Percentiles rank a stretch among this genome's conserved stretches.
Evolutionary conservation across 2,888 invertebrate species (phyloP).

Genomic region (Pilophorus perplexus): DNA sequence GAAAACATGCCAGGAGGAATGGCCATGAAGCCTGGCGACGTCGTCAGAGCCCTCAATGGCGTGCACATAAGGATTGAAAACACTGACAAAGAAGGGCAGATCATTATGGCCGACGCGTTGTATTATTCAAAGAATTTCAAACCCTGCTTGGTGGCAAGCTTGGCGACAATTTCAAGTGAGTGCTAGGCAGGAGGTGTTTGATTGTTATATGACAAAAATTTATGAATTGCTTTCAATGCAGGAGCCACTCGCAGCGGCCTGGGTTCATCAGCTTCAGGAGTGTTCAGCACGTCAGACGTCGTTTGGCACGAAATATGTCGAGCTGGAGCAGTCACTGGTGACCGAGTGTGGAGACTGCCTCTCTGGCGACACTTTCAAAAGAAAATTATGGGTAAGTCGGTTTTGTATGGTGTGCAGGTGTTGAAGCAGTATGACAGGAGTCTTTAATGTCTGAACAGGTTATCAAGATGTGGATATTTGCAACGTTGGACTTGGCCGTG

Average conservation of each 20-base stretch:
- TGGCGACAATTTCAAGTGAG: conserved; percentile 64
- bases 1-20: conserved; percentile 68
- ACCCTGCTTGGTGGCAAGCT: conserved; percentile 60
- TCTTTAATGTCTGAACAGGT: background rate
- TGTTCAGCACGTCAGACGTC: conserved; percentile 58
- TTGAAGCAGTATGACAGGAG: background rate
- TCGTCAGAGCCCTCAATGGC: conserved; percentile 65
- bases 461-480: conserved; percentile 43
- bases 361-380: conserved; percentile 50
- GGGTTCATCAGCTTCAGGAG: conserved; percentile 59
- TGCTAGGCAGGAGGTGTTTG: background rate
- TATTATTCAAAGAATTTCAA: conserved; percentile 62
- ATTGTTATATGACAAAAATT: background rate
- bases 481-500: conserved; percentile 44
- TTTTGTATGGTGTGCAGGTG: background rate
- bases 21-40: conserved; percentile 68
- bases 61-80: conserved; percentile 68
- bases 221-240: conserved; percentile 50
- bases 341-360: conserved; percentile 64
- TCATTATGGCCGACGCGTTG: conserved; percentile 67
- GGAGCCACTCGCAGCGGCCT: conserved; percentile 59
- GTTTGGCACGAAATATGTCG: conserved; percentile 58
- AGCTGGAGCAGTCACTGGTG: conserved; percentile 61
- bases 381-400: conserved; percentile 12
- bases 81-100: conserved; percentile 69